phyloP scores from a whole-genome alignment of 2,888 invertebrate species.

The Microctonus hyperodae region DNA sequence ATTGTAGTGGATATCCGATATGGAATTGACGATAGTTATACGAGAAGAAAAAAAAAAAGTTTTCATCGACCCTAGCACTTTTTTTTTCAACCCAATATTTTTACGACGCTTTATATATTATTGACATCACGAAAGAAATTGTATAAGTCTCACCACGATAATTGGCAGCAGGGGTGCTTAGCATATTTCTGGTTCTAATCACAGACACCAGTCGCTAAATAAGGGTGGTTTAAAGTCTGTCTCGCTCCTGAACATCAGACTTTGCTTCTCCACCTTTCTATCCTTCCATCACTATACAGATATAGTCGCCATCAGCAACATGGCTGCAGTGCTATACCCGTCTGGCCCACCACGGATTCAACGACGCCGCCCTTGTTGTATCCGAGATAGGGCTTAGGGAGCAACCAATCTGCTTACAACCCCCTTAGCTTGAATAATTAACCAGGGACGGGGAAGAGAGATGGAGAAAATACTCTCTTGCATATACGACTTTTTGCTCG shows the following conservation, averaged over 20 bases:
- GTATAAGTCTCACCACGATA: conserved; percentile 42
- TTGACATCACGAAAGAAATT: conserved; percentile 19
- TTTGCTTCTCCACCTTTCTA: conserved; percentile 3
- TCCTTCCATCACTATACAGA: conserved; percentile 10
- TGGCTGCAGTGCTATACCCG: conserved; percentile 34
- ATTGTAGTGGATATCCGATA: neutral
- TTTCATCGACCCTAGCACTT: neutral
- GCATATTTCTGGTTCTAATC: conserved; percentile 58
- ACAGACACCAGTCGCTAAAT: conserved; percentile 52
- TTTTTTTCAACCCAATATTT: neutral
- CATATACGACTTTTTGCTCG: conserved; percentile 52
- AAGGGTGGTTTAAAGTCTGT: conserved; percentile 55
- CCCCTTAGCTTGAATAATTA: conserved; percentile 63
- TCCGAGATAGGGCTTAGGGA: conserved; percentile 56
- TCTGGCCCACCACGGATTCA: conserved; percentile 18
- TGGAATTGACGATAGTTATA: neutral
- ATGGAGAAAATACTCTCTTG: conserved; percentile 31
- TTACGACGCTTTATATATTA: neutral
- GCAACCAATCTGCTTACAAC: conserved; percentile 62
- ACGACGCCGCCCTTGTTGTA: conserved; percentile 32
- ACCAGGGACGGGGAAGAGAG: conserved; percentile 46
- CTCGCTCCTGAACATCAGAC: conserved; percentile 39
- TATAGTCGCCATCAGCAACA: conserved; percentile 22
- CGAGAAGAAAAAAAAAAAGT: conserved; percentile 3
- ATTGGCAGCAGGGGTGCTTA: conserved; percentile 54